phyloP scores from a whole-genome alignment of 2,888 invertebrate genomes.

The Cabera pusaria region DNA sequence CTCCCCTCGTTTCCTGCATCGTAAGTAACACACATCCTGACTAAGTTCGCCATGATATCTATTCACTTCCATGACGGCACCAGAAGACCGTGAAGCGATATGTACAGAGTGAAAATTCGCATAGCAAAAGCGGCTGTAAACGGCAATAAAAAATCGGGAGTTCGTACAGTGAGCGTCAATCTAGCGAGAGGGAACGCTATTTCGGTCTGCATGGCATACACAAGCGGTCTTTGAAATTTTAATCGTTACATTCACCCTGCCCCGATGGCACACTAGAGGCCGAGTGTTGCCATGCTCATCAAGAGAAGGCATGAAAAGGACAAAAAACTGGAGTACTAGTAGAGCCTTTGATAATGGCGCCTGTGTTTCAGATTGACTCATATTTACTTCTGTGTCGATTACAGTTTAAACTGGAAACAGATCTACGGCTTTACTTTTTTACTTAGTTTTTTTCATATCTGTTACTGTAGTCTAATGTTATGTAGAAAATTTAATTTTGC shows the following conservation, averaged over 20 bases:
- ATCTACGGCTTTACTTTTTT: too few relatives aligned
- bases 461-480: too few relatives aligned
- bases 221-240: conserved; percentile 80
- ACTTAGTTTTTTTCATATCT: too few relatives aligned
- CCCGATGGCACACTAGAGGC: conserved; percentile 67
- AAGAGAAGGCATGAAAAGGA: conserved; percentile 45
- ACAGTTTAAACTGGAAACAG: too few relatives aligned
- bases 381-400: too few relatives aligned
- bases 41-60: conserved; percentile 51
- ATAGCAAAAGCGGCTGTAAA: conserved; percentile 29
- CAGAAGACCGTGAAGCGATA: conserved; percentile 26
- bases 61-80: conserved; percentile 30
- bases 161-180: conserved; percentile 59
- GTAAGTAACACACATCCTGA: conserved; percentile 66
- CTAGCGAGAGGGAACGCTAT: conserved; percentile 70
- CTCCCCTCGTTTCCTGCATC: conserved; percentile 76
- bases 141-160: conserved; percentile 44
- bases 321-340: conserved; percentile 39
- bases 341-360: conserved; percentile 21
- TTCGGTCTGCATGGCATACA: conserved; percentile 70
- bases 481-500: too few relatives aligned
- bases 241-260: conserved; percentile 80
- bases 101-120: conserved; percentile 55
- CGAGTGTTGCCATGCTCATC: conserved; percentile 55
- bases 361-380: too few relatives aligned